Evolutionary conservation across 2,113 vertebrate genomes (phyloP).

Genomic region (Malurus alboscapulatus): DNA sequence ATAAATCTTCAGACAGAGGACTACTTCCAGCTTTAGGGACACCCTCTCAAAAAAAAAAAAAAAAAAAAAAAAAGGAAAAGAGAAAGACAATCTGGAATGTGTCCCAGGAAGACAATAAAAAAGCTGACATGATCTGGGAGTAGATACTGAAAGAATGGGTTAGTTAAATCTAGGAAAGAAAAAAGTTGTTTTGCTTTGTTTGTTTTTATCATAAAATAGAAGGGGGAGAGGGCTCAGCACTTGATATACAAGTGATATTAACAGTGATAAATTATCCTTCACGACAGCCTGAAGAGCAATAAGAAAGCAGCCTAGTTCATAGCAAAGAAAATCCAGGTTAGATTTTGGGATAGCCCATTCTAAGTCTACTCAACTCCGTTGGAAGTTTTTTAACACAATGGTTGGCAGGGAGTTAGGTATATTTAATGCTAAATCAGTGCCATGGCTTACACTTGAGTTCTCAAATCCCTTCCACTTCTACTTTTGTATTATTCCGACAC

Average conservation of each 20-base stretch:
- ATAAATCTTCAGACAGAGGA: neutral
- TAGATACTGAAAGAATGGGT: neutral
- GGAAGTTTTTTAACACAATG: neutral
- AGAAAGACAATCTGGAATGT: neutral
- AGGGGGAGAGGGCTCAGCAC: rapidly evolving
- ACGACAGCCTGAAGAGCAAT: neutral
- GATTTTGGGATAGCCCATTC: neutral
- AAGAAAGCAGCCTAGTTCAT: neutral
- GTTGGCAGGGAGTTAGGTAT: neutral
- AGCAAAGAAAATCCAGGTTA: neutral
- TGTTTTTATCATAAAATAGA: neutral
- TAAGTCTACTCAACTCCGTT: neutral
- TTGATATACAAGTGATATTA: neutral
- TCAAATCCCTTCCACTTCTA: neutral
- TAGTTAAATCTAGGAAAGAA: neutral
- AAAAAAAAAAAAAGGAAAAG: neutral
- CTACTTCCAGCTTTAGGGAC: neutral
- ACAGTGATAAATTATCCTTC: neutral
- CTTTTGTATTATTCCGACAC: neutral
- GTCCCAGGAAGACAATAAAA: neutral
- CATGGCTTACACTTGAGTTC: neutral
- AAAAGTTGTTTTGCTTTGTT: neutral
- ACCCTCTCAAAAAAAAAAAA: neutral
- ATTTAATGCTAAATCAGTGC: neutral
- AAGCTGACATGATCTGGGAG: neutral